Percentiles rank a stretch among this genome's conserved stretches.
phyloP scores from a whole-genome alignment of 1,140 invertebrate species.

The Drosophila murphyi region DNA sequence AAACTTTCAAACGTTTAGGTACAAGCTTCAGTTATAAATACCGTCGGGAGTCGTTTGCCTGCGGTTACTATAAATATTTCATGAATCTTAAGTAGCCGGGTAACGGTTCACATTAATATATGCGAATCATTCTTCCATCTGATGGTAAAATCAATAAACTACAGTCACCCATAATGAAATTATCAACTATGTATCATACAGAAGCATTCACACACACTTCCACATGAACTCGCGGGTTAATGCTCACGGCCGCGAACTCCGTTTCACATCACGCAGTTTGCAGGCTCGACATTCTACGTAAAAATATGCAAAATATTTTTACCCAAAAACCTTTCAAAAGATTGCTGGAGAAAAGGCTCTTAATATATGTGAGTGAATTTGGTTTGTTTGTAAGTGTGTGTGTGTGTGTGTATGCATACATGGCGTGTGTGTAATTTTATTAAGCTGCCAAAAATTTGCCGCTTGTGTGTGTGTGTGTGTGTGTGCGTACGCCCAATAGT shows the following conservation, averaged over 20 bases:
- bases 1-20: background rate
- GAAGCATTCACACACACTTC: constrained; percentile 5
- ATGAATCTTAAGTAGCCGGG: constrained; percentile 36
- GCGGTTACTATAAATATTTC: constrained; percentile 51
- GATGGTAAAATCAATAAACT: constrained; percentile 70
- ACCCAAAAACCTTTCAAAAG: constrained; percentile 76
- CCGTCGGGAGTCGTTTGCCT: background rate
- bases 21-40: background rate
- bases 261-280: constrained; percentile 1
- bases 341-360: constrained; percentile 52
- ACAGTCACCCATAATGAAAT: constrained; percentile 67
- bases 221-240: constrained; percentile 15
- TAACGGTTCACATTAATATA: constrained; percentile 33
- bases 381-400: background rate
- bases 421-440: constrained; percentile 62
- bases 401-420: constrained; percentile 20
- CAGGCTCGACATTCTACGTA: constrained; percentile 52
- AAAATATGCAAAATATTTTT: constrained; percentile 82
- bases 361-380: constrained; percentile 13
- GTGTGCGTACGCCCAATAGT: background rate
- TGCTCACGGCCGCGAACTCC: background rate
- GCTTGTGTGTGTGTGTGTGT: background rate
- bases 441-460: constrained; percentile 39
- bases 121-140: constrained; percentile 22
- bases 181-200: constrained; percentile 62